phyloP scores from a whole-genome alignment of 2,888 invertebrate species.

The Synanthedon vespiformis region DNA sequence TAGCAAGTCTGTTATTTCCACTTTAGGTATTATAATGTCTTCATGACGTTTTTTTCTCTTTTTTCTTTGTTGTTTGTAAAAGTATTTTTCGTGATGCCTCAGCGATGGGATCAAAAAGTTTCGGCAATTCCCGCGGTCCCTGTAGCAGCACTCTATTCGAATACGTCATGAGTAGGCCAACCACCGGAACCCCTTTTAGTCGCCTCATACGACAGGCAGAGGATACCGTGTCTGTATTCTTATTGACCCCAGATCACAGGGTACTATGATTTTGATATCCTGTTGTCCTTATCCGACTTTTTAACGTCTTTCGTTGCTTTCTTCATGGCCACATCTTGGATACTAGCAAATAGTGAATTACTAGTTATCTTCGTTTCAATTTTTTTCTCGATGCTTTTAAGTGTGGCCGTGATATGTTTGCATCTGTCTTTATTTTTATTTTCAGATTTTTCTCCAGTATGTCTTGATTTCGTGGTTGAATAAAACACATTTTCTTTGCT shows the following conservation, averaged over 20 bases:
- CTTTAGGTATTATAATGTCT: conserved; percentile 61
- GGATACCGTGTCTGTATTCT: too few relatives aligned
- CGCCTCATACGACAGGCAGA: too few relatives aligned
- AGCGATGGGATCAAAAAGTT: conserved; percentile 69
- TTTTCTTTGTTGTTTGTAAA: conserved; percentile 41
- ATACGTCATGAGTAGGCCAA: too few relatives aligned
- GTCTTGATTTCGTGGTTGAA: conserved; percentile 25
- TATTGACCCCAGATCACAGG: too few relatives aligned
- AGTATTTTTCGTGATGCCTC: conserved; percentile 73
- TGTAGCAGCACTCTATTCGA: too few relatives aligned
- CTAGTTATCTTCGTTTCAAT: conserved; percentile 70
- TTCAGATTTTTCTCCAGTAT: conserved; percentile 40
- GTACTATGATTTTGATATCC: too few relatives aligned
- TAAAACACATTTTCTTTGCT: conserved; percentile 60
- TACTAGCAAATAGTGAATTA: conserved; percentile 75
- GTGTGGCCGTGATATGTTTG: conserved; percentile 53
- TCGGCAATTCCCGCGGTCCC: too few relatives aligned
- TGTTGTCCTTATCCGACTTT: conserved; percentile 2
- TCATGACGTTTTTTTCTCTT: conserved; percentile 68
- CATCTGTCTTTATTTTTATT: conserved; percentile 46
- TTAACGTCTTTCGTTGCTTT: conserved; percentile 42
- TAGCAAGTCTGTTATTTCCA: conserved; percentile 56
- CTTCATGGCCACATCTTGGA: conserved; percentile 69
- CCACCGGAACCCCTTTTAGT: too few relatives aligned
- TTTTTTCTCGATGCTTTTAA: conserved; percentile 56